Evolutionary conservation across 2,113 vertebrate genomes (phyloP).

Genomic region (Pelusios castaneus): DNA sequence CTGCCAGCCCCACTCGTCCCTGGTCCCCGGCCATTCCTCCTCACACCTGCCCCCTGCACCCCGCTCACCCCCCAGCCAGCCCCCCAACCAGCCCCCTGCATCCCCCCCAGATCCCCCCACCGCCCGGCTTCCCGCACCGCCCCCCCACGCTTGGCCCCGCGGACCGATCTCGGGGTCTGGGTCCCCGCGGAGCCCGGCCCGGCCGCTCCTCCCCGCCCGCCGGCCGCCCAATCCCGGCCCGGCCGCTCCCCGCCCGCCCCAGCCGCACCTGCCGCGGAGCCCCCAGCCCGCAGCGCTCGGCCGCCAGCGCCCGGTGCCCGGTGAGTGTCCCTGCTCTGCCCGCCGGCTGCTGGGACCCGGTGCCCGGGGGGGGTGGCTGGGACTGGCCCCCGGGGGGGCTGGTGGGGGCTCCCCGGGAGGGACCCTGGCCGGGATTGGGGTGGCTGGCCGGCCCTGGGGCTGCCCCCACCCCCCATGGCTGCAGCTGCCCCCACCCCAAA

Average conservation of each 20-base stretch:
- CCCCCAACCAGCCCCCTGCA: background rate
- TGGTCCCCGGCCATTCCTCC: too few relatives aligned
- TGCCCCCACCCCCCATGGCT: too few relatives aligned
- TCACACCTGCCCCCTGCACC: background rate
- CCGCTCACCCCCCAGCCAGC: accelerated
- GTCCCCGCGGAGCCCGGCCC: background rate
- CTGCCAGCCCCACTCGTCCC: too few relatives aligned
- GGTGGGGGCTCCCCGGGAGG: too few relatives aligned
- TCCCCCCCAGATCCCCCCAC: accelerated
- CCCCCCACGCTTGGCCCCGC: background rate
- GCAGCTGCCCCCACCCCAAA: background rate
- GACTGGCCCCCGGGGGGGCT: too few relatives aligned
- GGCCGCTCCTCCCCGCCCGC: too few relatives aligned
- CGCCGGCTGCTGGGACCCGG: too few relatives aligned
- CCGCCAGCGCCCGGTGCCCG: background rate
- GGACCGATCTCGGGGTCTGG: background rate
- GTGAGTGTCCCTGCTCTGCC: background rate
- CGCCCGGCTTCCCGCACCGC: background rate
- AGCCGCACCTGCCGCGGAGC: background rate
- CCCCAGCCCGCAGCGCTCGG: background rate
- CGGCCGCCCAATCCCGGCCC: background rate
- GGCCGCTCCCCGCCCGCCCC: background rate
- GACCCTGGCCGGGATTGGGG: too few relatives aligned
- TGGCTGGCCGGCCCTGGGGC: too few relatives aligned
- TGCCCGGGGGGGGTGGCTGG: background rate